Evolutionary conservation across 1,140 invertebrate species (phyloP).

Genomic region (Doryteuthis pealeii): DNA sequence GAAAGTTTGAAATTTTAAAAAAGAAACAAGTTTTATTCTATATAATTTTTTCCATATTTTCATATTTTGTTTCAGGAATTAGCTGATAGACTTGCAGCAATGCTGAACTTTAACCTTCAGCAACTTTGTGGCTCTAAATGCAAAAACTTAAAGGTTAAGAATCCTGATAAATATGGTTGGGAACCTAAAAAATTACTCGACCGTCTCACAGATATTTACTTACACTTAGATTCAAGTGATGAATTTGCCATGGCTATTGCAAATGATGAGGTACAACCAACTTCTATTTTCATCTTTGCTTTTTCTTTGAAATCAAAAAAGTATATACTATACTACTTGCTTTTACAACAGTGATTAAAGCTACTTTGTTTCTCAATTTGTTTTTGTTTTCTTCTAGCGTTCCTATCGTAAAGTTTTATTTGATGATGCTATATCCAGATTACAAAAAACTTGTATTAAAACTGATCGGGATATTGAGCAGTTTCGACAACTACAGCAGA

Average conservation of each 20-base stretch:
- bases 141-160: slow-evolving; percentile 94
- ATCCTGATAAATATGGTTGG: slow-evolving; percentile 95
- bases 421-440: slow-evolving; percentile 79
- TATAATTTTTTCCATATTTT: neutral
- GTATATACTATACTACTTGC: too few species aligned
- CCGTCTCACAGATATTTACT: slow-evolving; percentile 93
- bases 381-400: slow-evolving; percentile 65
- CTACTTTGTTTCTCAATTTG: too few species aligned
- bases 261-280: slow-evolving; percentile 53
- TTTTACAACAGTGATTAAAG: too few species aligned
- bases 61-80: slow-evolving; percentile 66
- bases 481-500: slow-evolving; percentile 77
- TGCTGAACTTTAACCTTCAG: slow-evolving; percentile 97
- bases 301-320: slow-evolving; percentile 10
- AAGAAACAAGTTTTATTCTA: too few species aligned
- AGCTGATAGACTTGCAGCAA: slow-evolving; percentile 89
- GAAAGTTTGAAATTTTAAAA: too few species aligned
- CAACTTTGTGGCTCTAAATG: slow-evolving; percentile 97
- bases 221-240: slow-evolving; percentile 78
- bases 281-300: neutral
- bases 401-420: slow-evolving; percentile 92
- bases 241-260: slow-evolving; percentile 55
- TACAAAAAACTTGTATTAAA: slow-evolving; percentile 82
- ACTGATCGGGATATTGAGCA: slow-evolving; percentile 76
- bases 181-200: slow-evolving; percentile 86